Conservation (phyloP, 92 coral and sea anemone species). For the Phenganax stokvisi region DNA sequence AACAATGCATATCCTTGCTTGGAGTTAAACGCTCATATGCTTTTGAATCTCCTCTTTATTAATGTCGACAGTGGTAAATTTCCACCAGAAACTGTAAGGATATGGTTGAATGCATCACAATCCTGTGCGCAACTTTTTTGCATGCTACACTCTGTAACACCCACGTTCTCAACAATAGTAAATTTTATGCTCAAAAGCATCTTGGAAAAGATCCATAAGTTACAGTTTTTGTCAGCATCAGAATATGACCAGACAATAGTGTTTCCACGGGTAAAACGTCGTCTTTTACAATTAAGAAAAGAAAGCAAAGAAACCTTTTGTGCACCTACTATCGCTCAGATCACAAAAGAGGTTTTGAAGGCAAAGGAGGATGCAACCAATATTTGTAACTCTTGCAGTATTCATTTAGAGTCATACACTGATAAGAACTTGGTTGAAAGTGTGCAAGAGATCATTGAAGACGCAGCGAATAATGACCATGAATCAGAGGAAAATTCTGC, state of each 20-base stretch:
- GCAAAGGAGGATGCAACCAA: background rate
- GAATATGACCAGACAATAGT: background rate
- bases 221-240: background rate
- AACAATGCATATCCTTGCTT: background rate
- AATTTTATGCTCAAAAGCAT: background rate
- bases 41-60: background rate
- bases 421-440: no score
- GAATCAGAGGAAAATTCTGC: no score
- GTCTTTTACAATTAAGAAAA: background rate
- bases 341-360: background rate
- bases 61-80: background rate
- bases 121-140: background rate
- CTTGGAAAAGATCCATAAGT: background rate
- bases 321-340: background rate
- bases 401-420: no score
- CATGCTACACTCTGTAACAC: background rate
- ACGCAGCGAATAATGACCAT: no score
- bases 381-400: no score
- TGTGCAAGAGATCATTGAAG: no score
- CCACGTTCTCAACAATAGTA: background rate
- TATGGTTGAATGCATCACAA: background rate
- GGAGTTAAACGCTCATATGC: background rate
- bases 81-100: background rate
- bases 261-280: background rate
- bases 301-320: background rate